phyloP scores from a whole-genome alignment of 2,797 vertebrate species.

The Pantherophis vulpinus region DNA sequence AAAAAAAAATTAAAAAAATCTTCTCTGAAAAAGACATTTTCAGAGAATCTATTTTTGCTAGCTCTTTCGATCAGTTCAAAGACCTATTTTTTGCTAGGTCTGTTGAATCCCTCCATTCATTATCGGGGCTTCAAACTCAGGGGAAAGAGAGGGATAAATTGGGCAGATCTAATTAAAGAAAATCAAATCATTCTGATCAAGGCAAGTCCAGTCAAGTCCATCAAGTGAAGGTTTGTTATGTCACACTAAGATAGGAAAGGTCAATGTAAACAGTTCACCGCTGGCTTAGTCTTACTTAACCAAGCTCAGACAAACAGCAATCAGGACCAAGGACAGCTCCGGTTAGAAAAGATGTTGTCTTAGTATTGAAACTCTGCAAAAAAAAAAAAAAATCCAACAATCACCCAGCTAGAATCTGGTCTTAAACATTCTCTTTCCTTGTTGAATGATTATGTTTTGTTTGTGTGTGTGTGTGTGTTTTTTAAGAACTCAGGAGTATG shows the following conservation, averaged over 20 bases:
- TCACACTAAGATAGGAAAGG: not conserved
- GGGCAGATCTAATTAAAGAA: not conserved
- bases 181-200: not conserved
- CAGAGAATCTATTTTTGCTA: not conserved
- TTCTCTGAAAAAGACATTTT: not conserved
- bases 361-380: not conserved
- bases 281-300: not conserved
- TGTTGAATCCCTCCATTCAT: not conserved
- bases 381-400: not conserved
- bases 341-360: not conserved
- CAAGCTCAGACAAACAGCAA: not conserved
- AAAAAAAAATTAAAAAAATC: not conserved
- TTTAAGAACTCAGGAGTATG: not conserved
- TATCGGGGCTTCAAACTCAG: not conserved
- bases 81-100: not conserved
- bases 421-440: not conserved
- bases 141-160: not conserved
- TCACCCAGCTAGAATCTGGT: not conserved
- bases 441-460: not conserved
- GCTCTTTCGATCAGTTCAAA: not conserved
- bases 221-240: not conserved
- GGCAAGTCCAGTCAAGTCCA: not conserved
- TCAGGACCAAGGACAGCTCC: not conserved
- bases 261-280: not conserved
- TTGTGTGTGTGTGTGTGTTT: not conserved